Evolutionary conservation across 2,797 vertebrate species (phyloP).

Genomic region (Gymnopithys bicolor): DNA sequence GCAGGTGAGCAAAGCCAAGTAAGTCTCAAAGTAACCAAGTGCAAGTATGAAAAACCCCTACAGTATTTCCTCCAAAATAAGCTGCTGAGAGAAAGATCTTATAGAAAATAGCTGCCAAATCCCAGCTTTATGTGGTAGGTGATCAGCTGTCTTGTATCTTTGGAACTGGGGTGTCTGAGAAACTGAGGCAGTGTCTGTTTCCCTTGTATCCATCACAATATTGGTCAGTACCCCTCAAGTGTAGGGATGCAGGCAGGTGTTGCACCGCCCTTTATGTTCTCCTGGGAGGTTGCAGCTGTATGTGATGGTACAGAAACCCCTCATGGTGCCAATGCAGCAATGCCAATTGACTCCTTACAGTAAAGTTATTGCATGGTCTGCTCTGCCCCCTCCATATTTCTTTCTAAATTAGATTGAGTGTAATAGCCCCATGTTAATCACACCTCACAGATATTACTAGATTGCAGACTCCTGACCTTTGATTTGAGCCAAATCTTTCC

Average conservation of each 20-base stretch:
- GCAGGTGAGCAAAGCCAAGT: background rate
- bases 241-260: background rate
- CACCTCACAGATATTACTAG: background rate
- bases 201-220: background rate
- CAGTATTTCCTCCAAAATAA: background rate
- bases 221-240: accelerated
- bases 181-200: background rate
- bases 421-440: background rate
- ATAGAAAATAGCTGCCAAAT: background rate
- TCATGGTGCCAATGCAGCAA: background rate
- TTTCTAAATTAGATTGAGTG: background rate
- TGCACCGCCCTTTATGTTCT: background rate
- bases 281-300: background rate
- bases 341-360: background rate
- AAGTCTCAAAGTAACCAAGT: background rate
- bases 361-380: background rate
- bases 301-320: background rate
- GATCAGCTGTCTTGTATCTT: background rate
- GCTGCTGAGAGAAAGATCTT: background rate
- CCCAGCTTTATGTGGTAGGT: background rate
- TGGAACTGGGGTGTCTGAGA: background rate
- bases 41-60: background rate
- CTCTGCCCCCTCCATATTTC: background rate
- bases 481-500: background rate
- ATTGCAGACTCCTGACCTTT: slow-evolving; percentile 37